phyloP scores from a whole-genome alignment of 2,113 vertebrate species.

The Phyllopteryx taeniolatus region DNA sequence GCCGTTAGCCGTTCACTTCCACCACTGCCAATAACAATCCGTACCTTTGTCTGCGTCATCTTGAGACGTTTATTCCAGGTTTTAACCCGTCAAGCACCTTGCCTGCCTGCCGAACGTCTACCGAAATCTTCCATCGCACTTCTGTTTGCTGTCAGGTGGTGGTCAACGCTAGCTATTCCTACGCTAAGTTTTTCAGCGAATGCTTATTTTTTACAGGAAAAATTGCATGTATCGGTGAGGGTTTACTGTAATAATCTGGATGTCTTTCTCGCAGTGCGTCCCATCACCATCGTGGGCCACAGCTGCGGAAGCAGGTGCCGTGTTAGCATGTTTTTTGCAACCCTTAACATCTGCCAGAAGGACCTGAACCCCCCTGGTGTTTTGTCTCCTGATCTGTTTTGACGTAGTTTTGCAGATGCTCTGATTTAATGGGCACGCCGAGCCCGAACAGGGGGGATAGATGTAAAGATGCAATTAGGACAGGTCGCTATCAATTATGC shows the following conservation, averaged over 20 bases:
- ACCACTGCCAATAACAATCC: too few relatives aligned
- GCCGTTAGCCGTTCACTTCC: too few relatives aligned
- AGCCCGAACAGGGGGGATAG: neutral
- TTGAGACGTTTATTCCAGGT: too few relatives aligned
- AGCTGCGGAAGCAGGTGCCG: slow-evolving; percentile 4
- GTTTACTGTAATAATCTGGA: too few relatives aligned
- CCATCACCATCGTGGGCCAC: neutral
- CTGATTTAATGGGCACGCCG: neutral
- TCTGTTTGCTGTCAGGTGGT: too few relatives aligned
- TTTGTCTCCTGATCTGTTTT: slow-evolving; percentile 3
- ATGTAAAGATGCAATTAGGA: neutral
- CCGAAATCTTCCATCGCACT: too few relatives aligned
- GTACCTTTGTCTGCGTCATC: too few relatives aligned
- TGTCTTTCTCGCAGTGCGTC: neutral
- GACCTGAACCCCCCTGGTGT: slow-evolving; percentile 2
- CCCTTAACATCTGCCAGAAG: slow-evolving; percentile 1
- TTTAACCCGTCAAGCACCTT: too few relatives aligned
- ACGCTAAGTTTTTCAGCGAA: too few relatives aligned
- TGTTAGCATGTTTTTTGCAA: slow-evolving; percentile 1
- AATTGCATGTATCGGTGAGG: neutral
- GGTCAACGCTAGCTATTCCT: too few relatives aligned
- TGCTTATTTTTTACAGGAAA: neutral
- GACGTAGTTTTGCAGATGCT: slow-evolving; percentile 9
- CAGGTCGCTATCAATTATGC: neutral
- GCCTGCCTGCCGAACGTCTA: too few relatives aligned